Percentiles rank a stretch among this genome's conserved stretches.
Conservation (phyloP, 2,797 vertebrate species). For the Ctenopoma kingsleyae region DNA sequence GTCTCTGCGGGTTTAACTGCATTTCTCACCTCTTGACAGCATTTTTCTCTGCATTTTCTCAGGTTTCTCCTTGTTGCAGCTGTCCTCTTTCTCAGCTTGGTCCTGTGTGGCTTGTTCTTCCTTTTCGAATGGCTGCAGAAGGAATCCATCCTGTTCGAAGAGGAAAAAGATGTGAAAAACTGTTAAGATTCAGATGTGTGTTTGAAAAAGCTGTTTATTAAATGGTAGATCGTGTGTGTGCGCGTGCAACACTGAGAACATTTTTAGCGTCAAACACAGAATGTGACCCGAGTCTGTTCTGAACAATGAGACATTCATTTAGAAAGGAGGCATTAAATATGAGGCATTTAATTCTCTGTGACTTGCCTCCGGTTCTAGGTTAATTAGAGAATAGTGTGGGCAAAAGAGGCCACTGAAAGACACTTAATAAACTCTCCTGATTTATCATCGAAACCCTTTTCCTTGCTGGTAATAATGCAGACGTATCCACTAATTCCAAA, state of each 20-base stretch:
- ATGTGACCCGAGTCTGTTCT: conserved; percentile 18
- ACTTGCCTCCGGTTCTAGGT: conserved; percentile 55
- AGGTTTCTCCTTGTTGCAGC: conserved; percentile 69
- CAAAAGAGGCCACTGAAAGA: conserved; percentile 52
- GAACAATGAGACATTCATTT: conserved; percentile 45
- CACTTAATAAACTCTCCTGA: conserved; percentile 58
- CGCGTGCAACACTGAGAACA: conserved; percentile 5
- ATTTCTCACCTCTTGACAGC: conserved; percentile 75
- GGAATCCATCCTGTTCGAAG: conserved; percentile 69
- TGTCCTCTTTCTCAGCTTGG: conserved; percentile 67
- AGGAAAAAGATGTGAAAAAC: background rate
- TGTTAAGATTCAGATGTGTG: background rate
- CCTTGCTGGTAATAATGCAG: conserved; percentile 39
- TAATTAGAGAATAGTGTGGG: conserved; percentile 59
- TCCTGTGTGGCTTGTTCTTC: conserved; percentile 66
- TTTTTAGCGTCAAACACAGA: conserved; percentile 12
- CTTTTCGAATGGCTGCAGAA: conserved; percentile 65
- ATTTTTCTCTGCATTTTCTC: conserved; percentile 71
- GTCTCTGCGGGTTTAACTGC: background rate
- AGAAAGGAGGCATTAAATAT: conserved; percentile 45
- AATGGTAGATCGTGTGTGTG: background rate
- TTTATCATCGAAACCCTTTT: conserved; percentile 49
- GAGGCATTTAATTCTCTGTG: conserved; percentile 37
- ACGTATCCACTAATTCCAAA: conserved; percentile 51
- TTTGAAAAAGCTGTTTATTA: conserved; percentile 5